phyloP scores from a whole-genome alignment of 2,888 invertebrate species.

The Thereva nobilitata region DNA sequence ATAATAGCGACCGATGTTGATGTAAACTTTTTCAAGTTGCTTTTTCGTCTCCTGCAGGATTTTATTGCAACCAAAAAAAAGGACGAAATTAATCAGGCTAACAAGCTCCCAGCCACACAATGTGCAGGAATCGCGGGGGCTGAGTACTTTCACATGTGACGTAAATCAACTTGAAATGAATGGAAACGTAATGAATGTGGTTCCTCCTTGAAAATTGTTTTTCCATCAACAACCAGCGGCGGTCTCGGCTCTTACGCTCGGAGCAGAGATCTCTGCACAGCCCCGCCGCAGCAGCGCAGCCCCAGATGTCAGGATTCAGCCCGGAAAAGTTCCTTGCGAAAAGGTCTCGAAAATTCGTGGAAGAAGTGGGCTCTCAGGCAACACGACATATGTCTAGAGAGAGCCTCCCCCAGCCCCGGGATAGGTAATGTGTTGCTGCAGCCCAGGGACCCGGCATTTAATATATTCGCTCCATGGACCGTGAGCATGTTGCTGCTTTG shows the following conservation, averaged over 20 bases:
- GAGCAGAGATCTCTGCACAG: slow-evolving; percentile 13
- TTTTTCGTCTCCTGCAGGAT: slow-evolving; percentile 22
- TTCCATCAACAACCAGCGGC: slow-evolving; percentile 29
- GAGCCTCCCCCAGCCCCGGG: background rate
- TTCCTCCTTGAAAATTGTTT: slow-evolving; percentile 34
- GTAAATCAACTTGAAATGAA: slow-evolving; percentile 35
- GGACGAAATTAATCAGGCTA: slow-evolving; percentile 29
- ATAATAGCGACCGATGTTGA: slow-evolving; percentile 7
- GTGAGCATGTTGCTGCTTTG: slow-evolving; percentile 25
- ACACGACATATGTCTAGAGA: slow-evolving; percentile 32
- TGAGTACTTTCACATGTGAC: slow-evolving; percentile 27
- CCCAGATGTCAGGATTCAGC: slow-evolving; percentile 5
- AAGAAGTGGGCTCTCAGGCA: slow-evolving; percentile 31
- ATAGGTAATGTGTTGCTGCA: background rate
- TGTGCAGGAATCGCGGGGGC: background rate
- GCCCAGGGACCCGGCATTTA: slow-evolving; percentile 15
- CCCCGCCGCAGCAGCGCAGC: background rate
- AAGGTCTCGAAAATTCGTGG: slow-evolving; percentile 25
- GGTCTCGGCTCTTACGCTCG: slow-evolving; percentile 8
- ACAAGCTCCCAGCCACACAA: slow-evolving; percentile 14
- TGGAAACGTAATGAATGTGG: slow-evolving; percentile 42
- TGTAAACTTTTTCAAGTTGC: slow-evolving; percentile 18
- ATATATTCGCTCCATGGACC: slow-evolving; percentile 11
- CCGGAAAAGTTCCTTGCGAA: slow-evolving; percentile 8
- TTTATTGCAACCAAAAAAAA: slow-evolving; percentile 11